Evolutionary conservation across 2,888 invertebrate species (phyloP).

Genomic region (Meliscaeva auricollis): DNA sequence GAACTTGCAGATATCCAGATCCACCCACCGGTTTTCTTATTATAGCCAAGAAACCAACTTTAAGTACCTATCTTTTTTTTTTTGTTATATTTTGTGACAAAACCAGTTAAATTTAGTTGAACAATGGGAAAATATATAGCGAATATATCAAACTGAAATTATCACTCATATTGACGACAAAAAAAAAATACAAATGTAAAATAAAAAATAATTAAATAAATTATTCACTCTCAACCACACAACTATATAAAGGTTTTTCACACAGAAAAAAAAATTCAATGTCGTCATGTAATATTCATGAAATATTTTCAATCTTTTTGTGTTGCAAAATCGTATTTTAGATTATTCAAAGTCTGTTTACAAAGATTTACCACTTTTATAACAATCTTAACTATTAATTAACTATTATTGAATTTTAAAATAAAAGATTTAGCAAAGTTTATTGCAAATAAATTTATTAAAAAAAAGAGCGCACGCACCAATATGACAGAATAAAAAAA

Average conservation of each 20-base stretch:
- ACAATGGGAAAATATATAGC: conserved; percentile 18
- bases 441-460: neutral
- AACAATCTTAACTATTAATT: neutral
- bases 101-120: neutral
- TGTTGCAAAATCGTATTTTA: conserved; percentile 1
- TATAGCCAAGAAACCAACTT: conserved; percentile 46
- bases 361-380: neutral
- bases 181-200: conserved; percentile 17
- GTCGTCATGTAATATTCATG: conserved; percentile 60
- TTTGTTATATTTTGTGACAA: conserved; percentile 21
- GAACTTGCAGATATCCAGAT: conserved; percentile 53
- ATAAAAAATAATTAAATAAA: conserved; percentile 36
- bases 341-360: neutral
- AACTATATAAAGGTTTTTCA: conserved; percentile 30
- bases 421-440: conserved; percentile 7
- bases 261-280: conserved; percentile 46
- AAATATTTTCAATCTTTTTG: conserved; percentile 13
- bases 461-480: conserved; percentile 46
- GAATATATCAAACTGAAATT: conserved; percentile 24
- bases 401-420: neutral
- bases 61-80: conserved; percentile 17
- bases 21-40: conserved; percentile 69
- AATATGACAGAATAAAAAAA: conserved; percentile 34
- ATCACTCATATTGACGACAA: conserved; percentile 30
- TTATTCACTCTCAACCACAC: conserved; percentile 59